Percentiles rank a stretch among this genome's conserved stretches.
phyloP scores from a whole-genome alignment of 2,797 vertebrate genomes.

The Myioborus miniatus region DNA sequence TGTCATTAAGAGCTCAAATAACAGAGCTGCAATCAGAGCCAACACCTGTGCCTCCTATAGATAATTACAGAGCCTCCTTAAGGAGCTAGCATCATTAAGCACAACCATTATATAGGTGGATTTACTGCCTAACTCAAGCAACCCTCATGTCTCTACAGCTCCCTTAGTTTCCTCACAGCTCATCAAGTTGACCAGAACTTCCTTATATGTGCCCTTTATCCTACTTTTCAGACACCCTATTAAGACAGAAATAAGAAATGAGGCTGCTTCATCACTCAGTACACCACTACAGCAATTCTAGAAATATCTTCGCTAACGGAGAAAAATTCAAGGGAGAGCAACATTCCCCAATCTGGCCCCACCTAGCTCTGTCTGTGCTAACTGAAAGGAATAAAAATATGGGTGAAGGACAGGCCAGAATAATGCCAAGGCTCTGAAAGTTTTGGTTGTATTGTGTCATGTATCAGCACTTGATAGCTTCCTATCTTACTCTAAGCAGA shows the following conservation, averaged over 20 bases:
- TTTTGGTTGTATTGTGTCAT: rapidly evolving
- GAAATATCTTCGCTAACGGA: neutral
- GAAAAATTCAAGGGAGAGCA: neutral
- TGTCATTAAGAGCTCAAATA: neutral
- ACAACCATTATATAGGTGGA: neutral
- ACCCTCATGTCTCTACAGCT: neutral
- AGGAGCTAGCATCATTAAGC: neutral
- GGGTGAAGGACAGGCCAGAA: rapidly evolving
- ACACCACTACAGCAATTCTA: neutral
- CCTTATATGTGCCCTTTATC: neutral
- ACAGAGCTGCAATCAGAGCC: neutral
- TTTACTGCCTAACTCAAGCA: neutral
- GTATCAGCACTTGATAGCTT: neutral
- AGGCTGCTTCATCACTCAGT: neutral
- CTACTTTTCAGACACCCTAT: neutral
- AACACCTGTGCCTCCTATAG: neutral
- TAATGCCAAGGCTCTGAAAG: rapidly evolving
- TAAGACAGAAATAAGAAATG: neutral
- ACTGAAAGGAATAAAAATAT: neutral
- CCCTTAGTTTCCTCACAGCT: neutral
- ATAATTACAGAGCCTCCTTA: neutral
- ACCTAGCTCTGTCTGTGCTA: neutral
- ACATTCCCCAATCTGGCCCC: neutral
- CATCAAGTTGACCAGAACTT: neutral
- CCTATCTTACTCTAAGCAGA: neutral